phyloP scores from a whole-genome alignment of 2,113 vertebrate genomes.

The Neogobius melanostomus region DNA sequence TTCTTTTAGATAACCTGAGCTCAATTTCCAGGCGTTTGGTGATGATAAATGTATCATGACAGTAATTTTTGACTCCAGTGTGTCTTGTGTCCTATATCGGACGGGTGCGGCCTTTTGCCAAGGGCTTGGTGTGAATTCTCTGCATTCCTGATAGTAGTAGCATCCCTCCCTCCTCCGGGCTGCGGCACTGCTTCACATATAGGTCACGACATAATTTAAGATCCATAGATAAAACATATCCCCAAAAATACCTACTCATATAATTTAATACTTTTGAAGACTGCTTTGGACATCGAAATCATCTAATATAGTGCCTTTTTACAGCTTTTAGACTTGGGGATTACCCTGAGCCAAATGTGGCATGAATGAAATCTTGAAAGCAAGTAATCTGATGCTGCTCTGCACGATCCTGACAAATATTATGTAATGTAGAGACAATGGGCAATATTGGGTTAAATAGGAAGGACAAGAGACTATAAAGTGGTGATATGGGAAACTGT shows the following conservation, averaged over 20 bases:
- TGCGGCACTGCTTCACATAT: constrained; percentile 47
- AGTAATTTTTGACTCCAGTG: not conserved
- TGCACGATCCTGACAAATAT: not conserved
- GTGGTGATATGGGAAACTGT: not conserved
- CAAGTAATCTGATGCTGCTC: not conserved
- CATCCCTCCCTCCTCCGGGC: constrained; percentile 36
- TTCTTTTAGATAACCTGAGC: not conserved
- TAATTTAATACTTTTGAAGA: not conserved
- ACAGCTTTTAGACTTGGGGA: not conserved
- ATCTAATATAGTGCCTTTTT: not conserved
- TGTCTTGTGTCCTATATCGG: constrained; percentile 13
- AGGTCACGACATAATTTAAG: constrained; percentile 27
- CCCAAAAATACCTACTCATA: not conserved
- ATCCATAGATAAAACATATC: not conserved
- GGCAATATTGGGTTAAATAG: not conserved
- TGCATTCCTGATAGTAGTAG: constrained; percentile 55
- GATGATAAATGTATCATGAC: constrained; percentile 13
- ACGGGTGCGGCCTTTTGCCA: constrained; percentile 47
- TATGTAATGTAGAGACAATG: not conserved
- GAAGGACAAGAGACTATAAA: constrained; percentile 8
- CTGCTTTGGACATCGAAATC: not conserved
- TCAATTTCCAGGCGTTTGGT: not conserved
- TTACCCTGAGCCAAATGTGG: not conserved
- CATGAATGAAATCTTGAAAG: not conserved
- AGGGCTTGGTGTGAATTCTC: constrained; percentile 55